A percentile compares a stretch with the other conserved stretches of the same genome.
Evolutionary conservation across 2,113 vertebrate species (phyloP).

Genomic region (Austrofundulus limnaeus): DNA sequence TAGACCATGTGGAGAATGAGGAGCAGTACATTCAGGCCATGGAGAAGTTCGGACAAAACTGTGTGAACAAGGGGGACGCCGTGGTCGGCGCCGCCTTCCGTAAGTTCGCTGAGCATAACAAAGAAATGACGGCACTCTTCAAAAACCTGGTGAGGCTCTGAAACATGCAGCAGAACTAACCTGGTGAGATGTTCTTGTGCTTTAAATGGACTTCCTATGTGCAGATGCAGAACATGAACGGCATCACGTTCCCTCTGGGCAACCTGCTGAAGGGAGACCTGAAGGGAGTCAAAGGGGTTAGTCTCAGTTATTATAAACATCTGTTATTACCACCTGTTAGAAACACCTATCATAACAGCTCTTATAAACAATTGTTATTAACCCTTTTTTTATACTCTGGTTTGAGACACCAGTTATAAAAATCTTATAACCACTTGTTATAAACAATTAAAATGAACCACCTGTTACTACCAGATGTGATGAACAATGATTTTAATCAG

Average conservation of each 20-base stretch:
- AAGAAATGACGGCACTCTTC: slow-evolving; percentile 93
- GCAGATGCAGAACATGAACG: slow-evolving; percentile 98
- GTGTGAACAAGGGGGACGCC: slow-evolving; percentile 83
- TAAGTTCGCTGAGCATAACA: slow-evolving; percentile 92
- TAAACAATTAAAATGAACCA: too few species aligned
- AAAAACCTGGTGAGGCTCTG: slow-evolving; percentile 91
- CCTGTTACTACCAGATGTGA: too few species aligned
- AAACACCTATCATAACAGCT: too few species aligned
- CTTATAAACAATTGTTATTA: too few species aligned
- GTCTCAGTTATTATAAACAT: too few species aligned
- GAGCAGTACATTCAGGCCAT: slow-evolving; percentile 91
- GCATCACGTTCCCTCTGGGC: slow-evolving; percentile 96
- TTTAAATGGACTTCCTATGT: slow-evolving; percentile 41
- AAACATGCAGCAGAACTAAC: neutral
- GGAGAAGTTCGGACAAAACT: slow-evolving; percentile 92
- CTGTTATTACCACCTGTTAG: neutral
- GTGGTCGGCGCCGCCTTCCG: slow-evolving; percentile 88
- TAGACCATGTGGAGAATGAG: slow-evolving; percentile 93
- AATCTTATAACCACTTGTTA: too few species aligned
- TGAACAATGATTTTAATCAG: too few species aligned
- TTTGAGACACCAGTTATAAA: too few species aligned
- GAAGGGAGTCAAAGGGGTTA: slow-evolving; percentile 95
- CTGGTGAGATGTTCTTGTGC: neutral
- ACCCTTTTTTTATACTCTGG: too few species aligned
- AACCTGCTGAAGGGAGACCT: slow-evolving; percentile 96